Evolutionary conservation across 1,140 invertebrate species (phyloP).

Genomic region (Macrocentrus cingulum): DNA sequence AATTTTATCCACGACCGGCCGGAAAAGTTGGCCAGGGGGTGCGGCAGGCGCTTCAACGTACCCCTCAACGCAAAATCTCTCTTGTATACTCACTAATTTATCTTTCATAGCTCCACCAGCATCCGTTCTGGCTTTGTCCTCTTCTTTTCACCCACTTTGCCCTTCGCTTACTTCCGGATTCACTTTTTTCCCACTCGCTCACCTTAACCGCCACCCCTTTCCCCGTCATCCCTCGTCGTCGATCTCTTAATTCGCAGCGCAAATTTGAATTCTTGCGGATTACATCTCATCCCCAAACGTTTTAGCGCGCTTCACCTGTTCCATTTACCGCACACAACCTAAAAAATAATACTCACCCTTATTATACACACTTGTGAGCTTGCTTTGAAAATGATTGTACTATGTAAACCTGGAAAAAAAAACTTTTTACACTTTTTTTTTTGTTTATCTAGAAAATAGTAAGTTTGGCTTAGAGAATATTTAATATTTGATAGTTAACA

Average conservation of each 20-base stretch:
- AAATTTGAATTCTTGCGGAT: conserved; percentile 26
- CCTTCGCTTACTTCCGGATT: conserved; percentile 6
- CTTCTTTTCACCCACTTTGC: conserved; percentile 31
- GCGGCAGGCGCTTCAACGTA: background rate
- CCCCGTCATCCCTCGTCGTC: background rate
- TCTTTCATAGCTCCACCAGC: conserved; percentile 35
- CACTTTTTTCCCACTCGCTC: conserved; percentile 6
- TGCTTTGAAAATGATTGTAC: too few relatives aligned
- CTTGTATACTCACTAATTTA: conserved; percentile 32
- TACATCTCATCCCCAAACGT: conserved; percentile 12
- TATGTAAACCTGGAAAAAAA: too few relatives aligned
- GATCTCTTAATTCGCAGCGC: conserved; percentile 25
- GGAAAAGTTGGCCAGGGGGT: conserved; percentile 12
- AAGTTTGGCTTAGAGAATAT: too few relatives aligned
- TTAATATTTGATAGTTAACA: too few relatives aligned
- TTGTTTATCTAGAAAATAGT: too few relatives aligned
- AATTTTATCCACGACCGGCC: conserved; percentile 14
- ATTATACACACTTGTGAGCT: too few relatives aligned
- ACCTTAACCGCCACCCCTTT: background rate
- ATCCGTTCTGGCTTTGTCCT: conserved; percentile 17
- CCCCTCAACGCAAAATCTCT: too few relatives aligned
- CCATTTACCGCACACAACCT: too few relatives aligned
- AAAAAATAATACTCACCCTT: too few relatives aligned
- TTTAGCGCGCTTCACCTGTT: too few relatives aligned
- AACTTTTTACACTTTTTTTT: too few relatives aligned